These are phyloP conservation scores for Asobara japonica DNA, from an alignment of 1,140 invertebrate species.

Conservation along the genomic window DNA sequence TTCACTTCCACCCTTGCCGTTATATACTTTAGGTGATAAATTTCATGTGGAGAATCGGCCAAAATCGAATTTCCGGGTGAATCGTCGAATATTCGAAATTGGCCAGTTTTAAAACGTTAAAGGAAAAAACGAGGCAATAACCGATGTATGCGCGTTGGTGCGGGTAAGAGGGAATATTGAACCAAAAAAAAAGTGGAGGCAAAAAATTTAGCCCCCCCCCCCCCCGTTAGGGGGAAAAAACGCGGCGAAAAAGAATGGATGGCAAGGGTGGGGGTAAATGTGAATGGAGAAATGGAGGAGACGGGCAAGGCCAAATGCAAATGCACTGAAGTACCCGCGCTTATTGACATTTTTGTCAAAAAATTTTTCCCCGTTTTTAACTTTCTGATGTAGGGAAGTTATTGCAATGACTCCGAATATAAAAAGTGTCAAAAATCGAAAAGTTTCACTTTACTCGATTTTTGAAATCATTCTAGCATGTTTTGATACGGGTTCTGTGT, in stretches of 20 bases:
- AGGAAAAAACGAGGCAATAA: slow-evolving; percentile 31
- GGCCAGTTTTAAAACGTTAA: slow-evolving; percentile 29
- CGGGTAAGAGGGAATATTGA: slow-evolving; percentile 2
- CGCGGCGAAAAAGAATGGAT: neutral
- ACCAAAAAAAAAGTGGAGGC: neutral
- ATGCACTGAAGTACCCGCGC: too few relatives aligned
- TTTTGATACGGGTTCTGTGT: too few relatives aligned
- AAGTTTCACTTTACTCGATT: too few relatives aligned
- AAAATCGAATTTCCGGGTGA: slow-evolving; percentile 23
- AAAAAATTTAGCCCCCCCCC: slow-evolving; percentile 1
- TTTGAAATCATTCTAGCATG: too few relatives aligned
- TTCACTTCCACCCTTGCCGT: neutral
- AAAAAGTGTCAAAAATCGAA: too few relatives aligned
- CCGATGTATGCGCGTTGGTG: slow-evolving; percentile 18
- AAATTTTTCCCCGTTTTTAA: too few relatives aligned
- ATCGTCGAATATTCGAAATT: slow-evolving; percentile 33
- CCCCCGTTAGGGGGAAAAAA: neutral
- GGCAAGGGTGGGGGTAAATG: neutral
- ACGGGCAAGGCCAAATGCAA: neutral
- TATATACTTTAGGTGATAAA: slow-evolving; percentile 11
- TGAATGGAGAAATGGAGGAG: neutral
- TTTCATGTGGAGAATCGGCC: neutral
- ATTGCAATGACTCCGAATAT: too few relatives aligned
- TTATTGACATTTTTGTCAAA: too few relatives aligned
- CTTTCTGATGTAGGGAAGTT: too few relatives aligned